Percentiles rank a stretch among this genome's conserved stretches.
Evolutionary conservation across 1,140 invertebrate genomes (phyloP).

Genomic region (Ceratosolen solmsi): DNA sequence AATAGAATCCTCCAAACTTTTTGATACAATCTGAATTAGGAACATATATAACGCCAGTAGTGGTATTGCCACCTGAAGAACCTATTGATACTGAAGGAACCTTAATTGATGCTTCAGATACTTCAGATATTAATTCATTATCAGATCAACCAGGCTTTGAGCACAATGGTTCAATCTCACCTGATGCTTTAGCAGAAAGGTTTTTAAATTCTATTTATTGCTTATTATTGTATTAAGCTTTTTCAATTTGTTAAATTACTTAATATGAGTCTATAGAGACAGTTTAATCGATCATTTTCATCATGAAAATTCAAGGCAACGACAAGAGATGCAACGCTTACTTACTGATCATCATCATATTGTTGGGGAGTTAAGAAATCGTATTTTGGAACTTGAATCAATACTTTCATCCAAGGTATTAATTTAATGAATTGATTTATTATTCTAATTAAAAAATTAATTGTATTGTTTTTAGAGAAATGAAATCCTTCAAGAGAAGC

Average conservation of each 20-base stretch:
- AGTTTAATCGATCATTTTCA: slow-evolving; percentile 88
- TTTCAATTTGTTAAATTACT: too few relatives aligned
- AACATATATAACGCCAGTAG: slow-evolving; percentile 94
- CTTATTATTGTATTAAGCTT: not conserved
- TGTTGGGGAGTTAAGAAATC: slow-evolving; percentile 77
- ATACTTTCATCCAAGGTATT: slow-evolving; percentile 65
- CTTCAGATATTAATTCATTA: slow-evolving; percentile 77
- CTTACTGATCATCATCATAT: slow-evolving; percentile 75
- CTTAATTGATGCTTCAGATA: slow-evolving; percentile 84
- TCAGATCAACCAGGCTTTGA: slow-evolving; percentile 73
- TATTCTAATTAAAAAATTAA: slow-evolving; percentile 12
- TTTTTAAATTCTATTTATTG: slow-evolving; percentile 50
- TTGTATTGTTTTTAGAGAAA: slow-evolving; percentile 66
- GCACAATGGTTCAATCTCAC: slow-evolving; percentile 76
- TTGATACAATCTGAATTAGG: slow-evolving; percentile 92
- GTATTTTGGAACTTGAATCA: slow-evolving; percentile 66
- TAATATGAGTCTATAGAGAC: slow-evolving; percentile 76
- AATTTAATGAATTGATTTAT: not conserved
- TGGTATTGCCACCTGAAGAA: slow-evolving; percentile 85
- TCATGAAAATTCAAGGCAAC: slow-evolving; percentile 80
- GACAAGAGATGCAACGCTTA: slow-evolving; percentile 72
- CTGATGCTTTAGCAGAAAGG: slow-evolving; percentile 75
- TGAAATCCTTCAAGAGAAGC: slow-evolving; percentile 77
- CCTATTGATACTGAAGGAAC: slow-evolving; percentile 79
- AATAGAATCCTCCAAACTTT: slow-evolving; percentile 94